Evolutionary conservation across 2,797 vertebrate species (phyloP).

Genomic region (Xiphorhynchus erythropygius): DNA sequence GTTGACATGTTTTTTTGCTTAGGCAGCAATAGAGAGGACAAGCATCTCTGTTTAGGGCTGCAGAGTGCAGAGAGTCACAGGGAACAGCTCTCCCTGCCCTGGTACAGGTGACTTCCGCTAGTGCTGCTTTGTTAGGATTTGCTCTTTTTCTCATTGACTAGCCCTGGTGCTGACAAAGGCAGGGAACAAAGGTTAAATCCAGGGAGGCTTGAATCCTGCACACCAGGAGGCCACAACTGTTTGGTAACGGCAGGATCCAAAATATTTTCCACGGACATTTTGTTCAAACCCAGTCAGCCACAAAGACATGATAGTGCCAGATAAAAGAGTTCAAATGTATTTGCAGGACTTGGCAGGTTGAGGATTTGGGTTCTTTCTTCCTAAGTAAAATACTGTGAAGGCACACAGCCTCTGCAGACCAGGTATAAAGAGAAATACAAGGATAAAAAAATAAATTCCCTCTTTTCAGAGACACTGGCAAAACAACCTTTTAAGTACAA

Average conservation of each 20-base stretch:
- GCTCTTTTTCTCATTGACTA: not conserved
- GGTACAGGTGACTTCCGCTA: not conserved
- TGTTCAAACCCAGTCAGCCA: not conserved
- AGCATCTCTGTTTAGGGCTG: not conserved
- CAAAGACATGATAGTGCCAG: not conserved
- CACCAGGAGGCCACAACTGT: not conserved
- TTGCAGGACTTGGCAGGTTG: not conserved
- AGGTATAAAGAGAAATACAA: not conserved
- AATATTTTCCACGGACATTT: not conserved
- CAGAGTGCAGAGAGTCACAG: not conserved
- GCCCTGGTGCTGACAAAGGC: not conserved
- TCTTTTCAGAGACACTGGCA: not conserved
- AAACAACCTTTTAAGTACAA: conserved; percentile 57
- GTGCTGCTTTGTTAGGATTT: not conserved
- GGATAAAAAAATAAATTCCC: not conserved
- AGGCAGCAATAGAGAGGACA: not conserved
- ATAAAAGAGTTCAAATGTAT: not conserved
- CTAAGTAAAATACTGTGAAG: not conserved
- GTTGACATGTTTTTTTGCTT: fast-evolving
- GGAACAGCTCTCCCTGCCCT: not conserved
- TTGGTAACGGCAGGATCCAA: not conserved
- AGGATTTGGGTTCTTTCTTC: not conserved
- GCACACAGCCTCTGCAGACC: not conserved
- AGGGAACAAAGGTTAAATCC: not conserved
- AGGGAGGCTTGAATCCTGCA: not conserved